phyloP scores from a whole-genome alignment of 2,113 vertebrate genomes.

The Sphaerodactylus townsendi region DNA sequence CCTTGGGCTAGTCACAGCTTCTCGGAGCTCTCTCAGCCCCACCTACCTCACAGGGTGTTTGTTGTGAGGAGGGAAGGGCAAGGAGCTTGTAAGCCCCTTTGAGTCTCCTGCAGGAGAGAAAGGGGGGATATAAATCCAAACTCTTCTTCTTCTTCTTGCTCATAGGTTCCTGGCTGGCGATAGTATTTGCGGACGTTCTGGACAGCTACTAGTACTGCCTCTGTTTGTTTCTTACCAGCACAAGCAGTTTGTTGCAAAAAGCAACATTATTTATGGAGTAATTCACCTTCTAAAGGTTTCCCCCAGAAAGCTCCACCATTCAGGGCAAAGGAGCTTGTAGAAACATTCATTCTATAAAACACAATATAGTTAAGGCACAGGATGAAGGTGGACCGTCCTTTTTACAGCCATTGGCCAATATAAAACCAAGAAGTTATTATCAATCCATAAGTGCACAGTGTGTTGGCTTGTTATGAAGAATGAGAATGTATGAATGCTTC shows the following conservation, averaged over 20 bases:
- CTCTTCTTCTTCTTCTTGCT: too few relatives aligned
- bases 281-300: not conserved
- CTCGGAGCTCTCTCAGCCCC: too few relatives aligned
- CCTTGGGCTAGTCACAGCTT: too few relatives aligned
- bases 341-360: not conserved
- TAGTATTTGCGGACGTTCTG: not conserved
- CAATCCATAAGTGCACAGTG: not conserved
- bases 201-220: not conserved
- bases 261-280: not conserved
- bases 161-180: not conserved
- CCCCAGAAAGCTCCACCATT: not conserved
- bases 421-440: constrained; percentile 15
- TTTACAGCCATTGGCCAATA: not conserved
- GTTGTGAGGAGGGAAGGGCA: too few relatives aligned
- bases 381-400: not conserved
- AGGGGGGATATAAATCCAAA: too few relatives aligned
- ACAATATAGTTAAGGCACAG: not conserved
- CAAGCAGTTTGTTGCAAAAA: not conserved
- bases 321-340: not conserved
- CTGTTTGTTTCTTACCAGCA: not conserved
- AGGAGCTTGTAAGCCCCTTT: too few relatives aligned
- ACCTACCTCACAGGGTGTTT: too few relatives aligned
- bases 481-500: constrained; percentile 15
- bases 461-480: not conserved
- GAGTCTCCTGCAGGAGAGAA: too few relatives aligned